These are phyloP conservation scores for Chrysomallon squamiferum DNA, from an alignment of 1,140 invertebrate genomes.

Conservation along the genomic window DNA sequence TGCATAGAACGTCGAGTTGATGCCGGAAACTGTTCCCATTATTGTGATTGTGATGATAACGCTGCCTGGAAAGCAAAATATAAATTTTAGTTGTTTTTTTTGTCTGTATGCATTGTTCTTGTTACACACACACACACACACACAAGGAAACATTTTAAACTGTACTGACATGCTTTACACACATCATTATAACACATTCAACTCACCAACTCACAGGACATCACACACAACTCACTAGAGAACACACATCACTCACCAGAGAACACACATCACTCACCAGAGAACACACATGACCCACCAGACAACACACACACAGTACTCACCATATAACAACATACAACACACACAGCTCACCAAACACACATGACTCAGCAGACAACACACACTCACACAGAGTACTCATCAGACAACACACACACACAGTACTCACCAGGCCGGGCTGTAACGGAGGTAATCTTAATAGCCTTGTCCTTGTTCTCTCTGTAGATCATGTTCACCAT, in stretches of 20 bases:
- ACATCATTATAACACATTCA: not conserved
- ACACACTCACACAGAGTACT: too few species aligned
- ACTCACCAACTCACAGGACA: not conserved
- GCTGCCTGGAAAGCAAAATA: constrained; percentile 29
- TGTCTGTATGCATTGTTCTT: not conserved
- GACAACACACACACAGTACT: too few species aligned
- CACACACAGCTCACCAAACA: too few species aligned
- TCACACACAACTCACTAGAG: not conserved
- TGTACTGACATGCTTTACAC: not conserved
- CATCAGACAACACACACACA: too few species aligned
- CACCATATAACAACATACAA: too few species aligned
- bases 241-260: not conserved
- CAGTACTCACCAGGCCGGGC: too few species aligned
- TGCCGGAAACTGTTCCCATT: constrained; percentile 19
- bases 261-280: too few species aligned
- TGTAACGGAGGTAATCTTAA: too few species aligned
- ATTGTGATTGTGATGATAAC: constrained; percentile 28
- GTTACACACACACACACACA: not conserved
- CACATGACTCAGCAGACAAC: too few species aligned
- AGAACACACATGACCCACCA: too few species aligned
- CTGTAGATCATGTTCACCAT: too few species aligned
- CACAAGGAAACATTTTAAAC: not conserved
- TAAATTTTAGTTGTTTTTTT: not conserved
- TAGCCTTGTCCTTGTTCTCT: too few species aligned
- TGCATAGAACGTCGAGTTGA: constrained; percentile 15